Percentiles rank a stretch among this genome's conserved stretches.
These are phyloP conservation scores for Labeo catla DNA, from an alignment of 2,113 vertebrate species.

Conservation along the genomic window DNA sequence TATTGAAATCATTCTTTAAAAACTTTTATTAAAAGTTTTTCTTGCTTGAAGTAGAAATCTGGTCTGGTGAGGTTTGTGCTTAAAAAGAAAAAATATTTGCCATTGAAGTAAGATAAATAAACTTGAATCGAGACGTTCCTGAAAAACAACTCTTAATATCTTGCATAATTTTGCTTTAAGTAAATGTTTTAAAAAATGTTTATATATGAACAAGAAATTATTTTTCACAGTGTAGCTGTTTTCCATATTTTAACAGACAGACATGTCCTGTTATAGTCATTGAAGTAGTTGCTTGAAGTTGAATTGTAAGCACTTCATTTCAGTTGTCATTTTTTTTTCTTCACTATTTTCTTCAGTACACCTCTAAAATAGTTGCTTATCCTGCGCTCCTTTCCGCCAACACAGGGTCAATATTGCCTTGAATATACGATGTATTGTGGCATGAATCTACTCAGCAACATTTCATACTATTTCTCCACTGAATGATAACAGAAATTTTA, in stretches of 20 bases:
- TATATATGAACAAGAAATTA: not conserved
- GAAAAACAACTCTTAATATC: not conserved
- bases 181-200: not conserved
- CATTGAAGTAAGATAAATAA: not conserved
- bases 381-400: slow-evolving; percentile 28
- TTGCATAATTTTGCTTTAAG: not conserved
- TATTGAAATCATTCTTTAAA: too few relatives aligned
- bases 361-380: slow-evolving; percentile 7
- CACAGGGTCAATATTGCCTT: slow-evolving; percentile 59
- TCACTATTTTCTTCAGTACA: not conserved
- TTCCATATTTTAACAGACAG: not conserved
- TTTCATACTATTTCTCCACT: slow-evolving; percentile 42
- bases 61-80: not conserved
- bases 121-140: not conserved
- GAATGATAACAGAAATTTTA: slow-evolving; percentile 40
- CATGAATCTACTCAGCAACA: slow-evolving; percentile 41
- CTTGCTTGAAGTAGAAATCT: not conserved
- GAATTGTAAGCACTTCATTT: slow-evolving; percentile 38
- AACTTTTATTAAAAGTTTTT: not conserved
- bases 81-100: not conserved
- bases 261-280: slow-evolving; percentile 21
- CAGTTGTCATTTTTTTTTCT: not conserved
- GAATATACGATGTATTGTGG: slow-evolving; percentile 61
- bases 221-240: not conserved
- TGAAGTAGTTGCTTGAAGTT: slow-evolving; percentile 19